Evolutionary conservation across 1,140 invertebrate species (phyloP).

Genomic region (Sycophaga agraensis): DNA sequence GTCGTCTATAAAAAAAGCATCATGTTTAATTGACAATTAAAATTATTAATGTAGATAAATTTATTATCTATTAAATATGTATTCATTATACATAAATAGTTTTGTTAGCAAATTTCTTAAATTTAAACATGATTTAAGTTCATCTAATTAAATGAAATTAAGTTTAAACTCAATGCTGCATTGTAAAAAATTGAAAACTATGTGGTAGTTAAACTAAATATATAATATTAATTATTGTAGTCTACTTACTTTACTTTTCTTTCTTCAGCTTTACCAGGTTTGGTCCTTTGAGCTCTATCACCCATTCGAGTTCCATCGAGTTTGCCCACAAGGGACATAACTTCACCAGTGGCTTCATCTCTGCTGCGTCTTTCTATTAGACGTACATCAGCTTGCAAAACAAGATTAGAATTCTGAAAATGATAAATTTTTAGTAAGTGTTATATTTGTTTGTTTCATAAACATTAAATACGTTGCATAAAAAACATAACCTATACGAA

Average conservation of each 20-base stretch:
- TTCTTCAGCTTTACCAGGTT: slow-evolving; percentile 86
- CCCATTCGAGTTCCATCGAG: slow-evolving; percentile 94
- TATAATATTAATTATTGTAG: neutral
- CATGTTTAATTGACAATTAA: no score
- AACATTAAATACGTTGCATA: neutral
- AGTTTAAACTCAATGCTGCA: no score
- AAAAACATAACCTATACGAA: slow-evolving; percentile 4
- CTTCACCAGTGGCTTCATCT: slow-evolving; percentile 99
- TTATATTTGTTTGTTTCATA: no score
- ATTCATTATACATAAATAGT: no score
- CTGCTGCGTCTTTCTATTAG: slow-evolving; percentile 93
- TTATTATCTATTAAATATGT: no score
- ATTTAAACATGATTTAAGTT: no score
- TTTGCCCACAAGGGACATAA: slow-evolving; percentile 91
- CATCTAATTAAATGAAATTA: no score
- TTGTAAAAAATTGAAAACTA: neutral
- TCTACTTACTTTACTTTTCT: slow-evolving; percentile 82
- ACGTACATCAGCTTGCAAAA: slow-evolving; percentile 97
- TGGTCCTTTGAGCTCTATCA: slow-evolving; percentile 85
- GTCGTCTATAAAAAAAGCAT: slow-evolving; percentile 60
- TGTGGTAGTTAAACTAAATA: neutral
- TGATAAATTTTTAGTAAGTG: neutral
- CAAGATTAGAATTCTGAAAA: slow-evolving; percentile 96
- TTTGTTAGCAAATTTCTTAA: no score
- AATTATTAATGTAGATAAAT: no score